Conservation (phyloP, 2,797 vertebrate species). For the Gallinago solitaria region DNA sequence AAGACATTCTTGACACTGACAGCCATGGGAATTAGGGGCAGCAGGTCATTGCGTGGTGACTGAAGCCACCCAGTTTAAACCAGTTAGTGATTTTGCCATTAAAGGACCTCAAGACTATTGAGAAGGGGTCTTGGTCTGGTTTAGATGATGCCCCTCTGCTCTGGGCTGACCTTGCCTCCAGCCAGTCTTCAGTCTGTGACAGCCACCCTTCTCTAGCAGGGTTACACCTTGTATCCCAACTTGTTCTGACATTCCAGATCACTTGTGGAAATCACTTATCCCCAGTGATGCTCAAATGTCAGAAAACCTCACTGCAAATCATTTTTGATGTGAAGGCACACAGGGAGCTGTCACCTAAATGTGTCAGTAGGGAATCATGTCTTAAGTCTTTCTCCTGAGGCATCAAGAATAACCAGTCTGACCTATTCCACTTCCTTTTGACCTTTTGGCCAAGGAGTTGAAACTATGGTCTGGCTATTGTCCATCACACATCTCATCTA, state of each 20-base stretch:
- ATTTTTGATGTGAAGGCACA: neutral
- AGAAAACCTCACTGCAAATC: neutral
- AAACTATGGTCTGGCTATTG: neutral
- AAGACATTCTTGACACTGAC: neutral
- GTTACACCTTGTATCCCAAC: neutral
- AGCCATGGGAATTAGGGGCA: neutral
- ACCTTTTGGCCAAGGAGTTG: neutral
- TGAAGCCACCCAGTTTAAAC: neutral
- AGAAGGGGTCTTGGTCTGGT: neutral
- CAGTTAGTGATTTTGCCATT: neutral
- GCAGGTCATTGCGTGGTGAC: neutral
- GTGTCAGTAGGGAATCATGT: neutral
- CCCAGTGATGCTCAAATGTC: neutral
- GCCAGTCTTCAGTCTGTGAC: neutral
- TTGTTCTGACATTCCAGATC: neutral
- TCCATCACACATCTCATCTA: neutral
- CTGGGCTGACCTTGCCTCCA: neutral
- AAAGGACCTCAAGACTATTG: neutral
- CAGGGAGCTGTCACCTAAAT: neutral
- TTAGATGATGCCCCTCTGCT: too few species aligned
- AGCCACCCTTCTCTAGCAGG: neutral
- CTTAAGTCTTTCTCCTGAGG: neutral
- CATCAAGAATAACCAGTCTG: neutral
- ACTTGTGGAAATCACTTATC: neutral
- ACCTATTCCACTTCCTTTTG: neutral